These are phyloP conservation scores for Ridgeia piscesae DNA, from an alignment of 1,140 invertebrate species.

Conservation along the genomic window DNA sequence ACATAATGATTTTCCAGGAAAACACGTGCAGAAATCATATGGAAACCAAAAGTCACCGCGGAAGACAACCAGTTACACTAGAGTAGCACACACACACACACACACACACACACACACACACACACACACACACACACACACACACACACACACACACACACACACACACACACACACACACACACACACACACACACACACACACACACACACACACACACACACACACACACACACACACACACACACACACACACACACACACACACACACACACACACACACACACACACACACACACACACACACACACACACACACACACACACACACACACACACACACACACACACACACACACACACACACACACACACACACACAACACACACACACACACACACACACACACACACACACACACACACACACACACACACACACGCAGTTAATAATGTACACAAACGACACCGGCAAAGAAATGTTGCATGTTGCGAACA, in stretches of 20 bases:
- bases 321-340: constrained; percentile 20
- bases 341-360: constrained; percentile 22
- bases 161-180: constrained; percentile 23
- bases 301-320: constrained; percentile 21
- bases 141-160: constrained; percentile 25
- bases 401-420: constrained; percentile 22
- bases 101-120: constrained; percentile 23
- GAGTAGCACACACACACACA: too few relatives aligned
- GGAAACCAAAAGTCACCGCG: too few relatives aligned
- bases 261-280: constrained; percentile 25
- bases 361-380: too few relatives aligned
- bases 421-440: too few relatives aligned
- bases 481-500: too few relatives aligned
- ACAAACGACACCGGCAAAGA: too few relatives aligned
- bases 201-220: constrained; percentile 20
- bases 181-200: constrained; percentile 23
- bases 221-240: constrained; percentile 22
- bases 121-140: constrained; percentile 23
- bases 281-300: constrained; percentile 22
- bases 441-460: too few relatives aligned
- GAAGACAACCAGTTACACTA: too few relatives aligned
- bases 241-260: constrained; percentile 23
- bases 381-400: too few relatives aligned
- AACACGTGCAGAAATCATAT: too few relatives aligned
- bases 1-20: too few relatives aligned